phyloP scores from a whole-genome alignment of 1,140 invertebrate species.

The Drosophila albomicans region DNA sequence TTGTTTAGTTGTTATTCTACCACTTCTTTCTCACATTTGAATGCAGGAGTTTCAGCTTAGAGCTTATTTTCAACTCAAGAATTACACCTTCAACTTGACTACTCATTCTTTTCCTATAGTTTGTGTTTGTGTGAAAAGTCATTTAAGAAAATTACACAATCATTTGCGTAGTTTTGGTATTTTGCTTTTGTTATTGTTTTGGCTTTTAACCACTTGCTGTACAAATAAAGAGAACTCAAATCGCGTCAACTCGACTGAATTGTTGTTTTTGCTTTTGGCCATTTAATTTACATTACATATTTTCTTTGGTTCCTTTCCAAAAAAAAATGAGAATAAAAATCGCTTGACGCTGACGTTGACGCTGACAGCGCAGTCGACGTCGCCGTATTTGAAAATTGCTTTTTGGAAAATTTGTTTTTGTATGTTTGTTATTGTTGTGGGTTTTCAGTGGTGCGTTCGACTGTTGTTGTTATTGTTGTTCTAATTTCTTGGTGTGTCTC shows the following conservation, averaged over 20 bases:
- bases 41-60: not conserved
- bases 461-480: slow-evolving; percentile 59
- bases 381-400: slow-evolving; percentile 70
- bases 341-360: slow-evolving; percentile 2
- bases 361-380: not conserved
- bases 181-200: slow-evolving; percentile 43
- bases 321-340: not conserved
- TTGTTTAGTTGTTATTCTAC: no score
- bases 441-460: slow-evolving; percentile 57
- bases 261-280: slow-evolving; percentile 45
- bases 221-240: slow-evolving; percentile 17
- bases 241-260: slow-evolving; percentile 17
- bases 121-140: slow-evolving; percentile 35
- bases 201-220: slow-evolving; percentile 41
- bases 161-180: slow-evolving; percentile 37
- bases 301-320: slow-evolving; percentile 37
- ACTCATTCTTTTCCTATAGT: not conserved
- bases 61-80: not conserved
- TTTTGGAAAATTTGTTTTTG: slow-evolving; percentile 61
- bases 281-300: slow-evolving; percentile 59
- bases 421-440: slow-evolving; percentile 78
- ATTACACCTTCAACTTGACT: not conserved
- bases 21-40: no score
- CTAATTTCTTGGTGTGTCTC: slow-evolving; percentile 29
- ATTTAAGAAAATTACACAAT: slow-evolving; percentile 58